Evolutionary conservation across 2,113 vertebrate species (phyloP), one percentile per base, ranked within the genome.

Genomic region (Hippopotamus amphibius): DNA sequence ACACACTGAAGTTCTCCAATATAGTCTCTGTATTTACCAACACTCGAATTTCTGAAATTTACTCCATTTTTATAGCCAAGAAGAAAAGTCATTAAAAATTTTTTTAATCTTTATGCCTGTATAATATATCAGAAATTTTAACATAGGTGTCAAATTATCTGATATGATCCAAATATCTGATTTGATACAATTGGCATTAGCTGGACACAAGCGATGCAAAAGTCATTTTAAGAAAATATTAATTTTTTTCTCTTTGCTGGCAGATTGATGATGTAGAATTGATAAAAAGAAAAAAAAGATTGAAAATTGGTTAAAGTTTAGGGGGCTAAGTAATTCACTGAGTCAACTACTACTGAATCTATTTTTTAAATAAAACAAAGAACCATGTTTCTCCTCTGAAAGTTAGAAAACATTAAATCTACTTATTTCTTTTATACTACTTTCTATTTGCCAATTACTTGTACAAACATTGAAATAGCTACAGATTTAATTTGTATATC

Each of bases 1-100:
- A 33, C 3, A 89, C 15, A 76, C 8, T 57, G 30, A 76, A 76
- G 9, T 55, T 63, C 63, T 84, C 30, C 17, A 71, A 13, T 6
- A 68, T 4, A 68, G 28, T 86, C 26, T 50, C 11, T 33, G 3
- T 68, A 72, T 48, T 88, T 61, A 66, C 30, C 12, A 6, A 63
- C 1, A n/a, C 41, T 85, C 80, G 12, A 43, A 68, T 88, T 94
- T 91, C 77, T 97, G 63, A 93, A 92, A 90, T 90, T 68, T 88
- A 88, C 41, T 66, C 4, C 48, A 92, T 89, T 84, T 83, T 93
- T 48, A 77, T 8, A 81, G 53, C 48, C 37, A 66, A 61, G 28
- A 66, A 69, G 14, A 88, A 66, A 89, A 84, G 19, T 55, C 17
- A 90, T 24, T 50, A 30, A 10, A 65, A 90, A 59, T 10, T 59